Base-by-base conservation (phyloP, 2,888 invertebrate genomes). In the Eupithecia vulgata region DNA sequence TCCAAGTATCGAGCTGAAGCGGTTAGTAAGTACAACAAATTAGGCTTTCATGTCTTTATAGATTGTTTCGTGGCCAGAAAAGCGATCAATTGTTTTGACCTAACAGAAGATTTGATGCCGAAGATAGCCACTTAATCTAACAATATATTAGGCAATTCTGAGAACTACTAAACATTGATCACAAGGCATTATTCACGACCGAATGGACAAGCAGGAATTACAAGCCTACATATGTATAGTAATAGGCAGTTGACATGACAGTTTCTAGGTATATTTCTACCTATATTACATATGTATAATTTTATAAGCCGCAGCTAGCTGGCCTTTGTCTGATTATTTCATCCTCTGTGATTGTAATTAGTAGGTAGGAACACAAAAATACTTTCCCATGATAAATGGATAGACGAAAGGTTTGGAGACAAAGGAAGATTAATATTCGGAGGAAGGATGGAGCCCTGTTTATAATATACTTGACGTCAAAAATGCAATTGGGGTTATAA, bases 371-470 rank as follows among this genome's bases (percentile, higher is more conserved):
- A 82, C 81, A 82, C 83, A 85, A 84, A 85, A 85, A 84, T 85
- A 82, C 80, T 80, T 81, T 67, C 77, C 76, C 69, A 74, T 85
- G 83, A 85, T 84, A 83, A 85, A 85, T 85, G 83, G 76, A 79
- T 81, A 79, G 80, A 78, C 75, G 80, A 80, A 81, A 83, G 82
- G 81, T 77, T 79, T 71, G 76, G 79, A 83, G 84, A 85, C 83
- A 82, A 81, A 81, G 80, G 80, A 83, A 82, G 82, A 85, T 85
- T 85, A 84, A 85, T 85, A 83, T 82, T 82, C 82, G 79, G 40
- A 70, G 71, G 77, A 80, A 77, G 79, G 76, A 76, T 72, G 76
- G 30, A 67, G 48, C 68, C 76, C 48, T 77, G 72, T 75, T 76
- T 76, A 72, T 76, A 77, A 75, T 76, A 72, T 61, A 75, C 72